Conservation (phyloP, 2,113 vertebrate genomes). For the Donacobius atricapilla region DNA sequence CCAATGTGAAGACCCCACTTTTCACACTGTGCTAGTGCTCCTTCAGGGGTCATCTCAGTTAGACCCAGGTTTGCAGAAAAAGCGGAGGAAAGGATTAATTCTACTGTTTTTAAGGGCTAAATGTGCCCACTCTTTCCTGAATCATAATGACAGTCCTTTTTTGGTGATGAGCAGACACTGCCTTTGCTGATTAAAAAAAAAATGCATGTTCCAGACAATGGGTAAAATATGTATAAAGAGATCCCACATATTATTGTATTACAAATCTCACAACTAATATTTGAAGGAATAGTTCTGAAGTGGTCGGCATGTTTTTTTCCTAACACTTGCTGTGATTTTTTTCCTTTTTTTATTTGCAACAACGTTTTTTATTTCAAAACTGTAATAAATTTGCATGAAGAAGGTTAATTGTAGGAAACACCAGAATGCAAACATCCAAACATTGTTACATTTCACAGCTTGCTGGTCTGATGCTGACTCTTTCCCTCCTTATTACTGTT, state of each 20-base stretch:
- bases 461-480: neutral
- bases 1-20: neutral
- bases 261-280: neutral
- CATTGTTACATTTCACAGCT: neutral
- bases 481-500: neutral
- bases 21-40: neutral
- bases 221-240: neutral
- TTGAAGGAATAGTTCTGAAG: neutral
- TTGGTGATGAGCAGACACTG: neutral
- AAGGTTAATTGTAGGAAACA: neutral
- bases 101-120: neutral
- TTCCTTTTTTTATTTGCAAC: neutral
- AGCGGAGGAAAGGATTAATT: neutral
- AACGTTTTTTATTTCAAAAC: neutral
- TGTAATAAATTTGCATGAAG: constrained; percentile 22
- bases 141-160: neutral
- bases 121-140: neutral
- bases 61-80: neutral
- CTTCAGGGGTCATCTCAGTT: neutral
- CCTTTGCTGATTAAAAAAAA: neutral
- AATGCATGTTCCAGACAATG: neutral
- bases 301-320: neutral
- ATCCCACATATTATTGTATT: neutral
- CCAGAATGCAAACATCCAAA: neutral
- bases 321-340: neutral